phyloP scores from a whole-genome alignment of 1,140 invertebrate genomes.

The Coptotermes formosanus region DNA sequence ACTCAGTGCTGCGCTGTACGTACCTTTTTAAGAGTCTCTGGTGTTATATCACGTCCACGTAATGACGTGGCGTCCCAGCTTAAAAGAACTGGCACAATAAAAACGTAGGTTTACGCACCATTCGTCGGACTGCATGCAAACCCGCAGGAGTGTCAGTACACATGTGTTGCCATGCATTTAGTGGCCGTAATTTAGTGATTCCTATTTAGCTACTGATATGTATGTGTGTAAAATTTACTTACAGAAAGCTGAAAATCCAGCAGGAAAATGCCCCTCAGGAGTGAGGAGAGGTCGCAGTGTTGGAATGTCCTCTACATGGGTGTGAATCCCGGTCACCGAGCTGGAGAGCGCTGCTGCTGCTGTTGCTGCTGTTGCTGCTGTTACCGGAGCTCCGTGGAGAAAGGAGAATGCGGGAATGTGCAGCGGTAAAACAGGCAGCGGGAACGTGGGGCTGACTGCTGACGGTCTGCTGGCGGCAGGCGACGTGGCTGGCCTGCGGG shows the following conservation, averaged over 20 bases:
- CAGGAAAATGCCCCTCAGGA: constrained; percentile 52
- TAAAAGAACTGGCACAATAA: no score
- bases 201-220: no score
- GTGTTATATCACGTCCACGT: no score
- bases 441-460: not conserved
- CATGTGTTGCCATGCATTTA: no score
- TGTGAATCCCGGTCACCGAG: not conserved
- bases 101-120: no score
- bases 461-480: constrained; percentile 14
- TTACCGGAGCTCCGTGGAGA: not conserved
- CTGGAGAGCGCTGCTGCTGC: not conserved
- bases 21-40: no score
- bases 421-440: constrained; percentile 20
- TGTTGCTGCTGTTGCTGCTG: not conserved
- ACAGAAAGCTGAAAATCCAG: constrained; percentile 62
- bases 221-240: constrained; percentile 44
- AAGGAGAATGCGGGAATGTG: constrained; percentile 26
- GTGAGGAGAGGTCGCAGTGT: constrained; percentile 45
- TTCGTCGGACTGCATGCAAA: no score
- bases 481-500: not conserved
- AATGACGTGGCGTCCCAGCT: no score
- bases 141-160: no score
- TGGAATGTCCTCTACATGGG: constrained; percentile 32
- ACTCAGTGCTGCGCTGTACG: no score
- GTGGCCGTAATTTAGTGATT: no score